Evolutionary conservation across 2,888 invertebrate genomes (phyloP), one percentile per base, ranked within the genome.

Genomic region (Thera obeliscata): DNA sequence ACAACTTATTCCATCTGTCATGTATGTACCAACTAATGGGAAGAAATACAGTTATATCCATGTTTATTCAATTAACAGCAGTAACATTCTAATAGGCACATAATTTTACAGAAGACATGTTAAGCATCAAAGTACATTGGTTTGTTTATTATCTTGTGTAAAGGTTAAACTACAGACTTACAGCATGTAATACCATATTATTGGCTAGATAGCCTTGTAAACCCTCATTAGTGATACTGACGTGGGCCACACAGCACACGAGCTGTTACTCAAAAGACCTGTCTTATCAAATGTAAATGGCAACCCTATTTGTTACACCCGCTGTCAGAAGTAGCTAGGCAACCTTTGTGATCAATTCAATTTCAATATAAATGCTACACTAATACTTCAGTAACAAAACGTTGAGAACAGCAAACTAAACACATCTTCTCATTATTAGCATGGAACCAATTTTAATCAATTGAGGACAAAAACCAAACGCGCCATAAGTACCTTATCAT

Each of bases 141-240:
- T 55, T 46, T 50, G 41, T 50, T 63, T 63, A 62, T 63, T 63
- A 50, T 56, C 55, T 41, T 60, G 49, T 56, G 33, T 41, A 60
- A 56, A 56, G 41, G 59, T 60, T 65, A 56, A 35, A 22, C 22
- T 54, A 64, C 11, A 56, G 38, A 43, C 49, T 60, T 35, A 61
- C 33, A n/a, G 41, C 50, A 56, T 61, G 60, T 56, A 50, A 56
- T 43, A 35, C 55, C 65, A 56, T 59, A 46, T 56, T 56, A 56
- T 48, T 63, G 59, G 46, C 50, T n/a, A 63, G 55, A 63, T 66
- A 67, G 65, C 67, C 66, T 70, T 67, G 50, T 56, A 50, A 22
- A 66, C 52, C 54, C 61, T 66, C 68, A 69, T 66, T 71, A 66
- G 61, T 66, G 57, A 55, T 62, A 55, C 61, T 50, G 49, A 60